These are phyloP conservation scores for Leptothorax acervorum DNA, from an alignment of 2,888 invertebrate species.

Conservation along the genomic window DNA sequence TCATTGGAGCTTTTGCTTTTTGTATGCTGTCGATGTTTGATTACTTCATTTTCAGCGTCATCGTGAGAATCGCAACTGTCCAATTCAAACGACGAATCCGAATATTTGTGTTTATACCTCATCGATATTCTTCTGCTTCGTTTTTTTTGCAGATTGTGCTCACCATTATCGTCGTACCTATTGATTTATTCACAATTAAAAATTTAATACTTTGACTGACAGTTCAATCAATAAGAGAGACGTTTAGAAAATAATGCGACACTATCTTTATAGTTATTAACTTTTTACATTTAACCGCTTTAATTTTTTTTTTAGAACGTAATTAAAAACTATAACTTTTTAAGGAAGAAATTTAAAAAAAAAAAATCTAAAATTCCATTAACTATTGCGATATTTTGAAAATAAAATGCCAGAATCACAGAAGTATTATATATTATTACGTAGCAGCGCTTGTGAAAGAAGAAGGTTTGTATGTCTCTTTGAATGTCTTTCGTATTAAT, in stretches of 20 bases:
- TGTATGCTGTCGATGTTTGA: conserved; percentile 71
- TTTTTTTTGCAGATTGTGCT: conserved; percentile 73
- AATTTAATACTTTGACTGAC: neutral
- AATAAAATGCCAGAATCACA: neutral
- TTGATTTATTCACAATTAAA: neutral
- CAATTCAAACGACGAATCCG: conserved; percentile 86
- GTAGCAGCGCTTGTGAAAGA: neutral
- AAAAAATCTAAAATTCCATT: neutral
- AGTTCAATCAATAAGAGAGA: neutral
- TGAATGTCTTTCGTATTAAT: neutral
- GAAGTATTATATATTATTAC: too few relatives aligned
- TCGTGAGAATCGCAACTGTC: conserved; percentile 71
- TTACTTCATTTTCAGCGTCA: neutral
- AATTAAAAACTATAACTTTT: neutral
- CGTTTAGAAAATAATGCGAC: neutral
- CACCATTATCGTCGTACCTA: conserved; percentile 78
- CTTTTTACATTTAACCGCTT: neutral
- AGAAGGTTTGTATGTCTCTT: neutral
- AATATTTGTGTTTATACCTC: conserved; percentile 85
- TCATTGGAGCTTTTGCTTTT: conserved; percentile 81
- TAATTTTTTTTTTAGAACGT: neutral
- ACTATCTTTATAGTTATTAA: neutral
- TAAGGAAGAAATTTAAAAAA: neutral
- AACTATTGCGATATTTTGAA: neutral
- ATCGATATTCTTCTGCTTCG: conserved; percentile 76